Evolutionary conservation across 2,888 invertebrate genomes (phyloP), one percentile per base, ranked within the genome.

Genomic region (Drosophila algonquin): DNA sequence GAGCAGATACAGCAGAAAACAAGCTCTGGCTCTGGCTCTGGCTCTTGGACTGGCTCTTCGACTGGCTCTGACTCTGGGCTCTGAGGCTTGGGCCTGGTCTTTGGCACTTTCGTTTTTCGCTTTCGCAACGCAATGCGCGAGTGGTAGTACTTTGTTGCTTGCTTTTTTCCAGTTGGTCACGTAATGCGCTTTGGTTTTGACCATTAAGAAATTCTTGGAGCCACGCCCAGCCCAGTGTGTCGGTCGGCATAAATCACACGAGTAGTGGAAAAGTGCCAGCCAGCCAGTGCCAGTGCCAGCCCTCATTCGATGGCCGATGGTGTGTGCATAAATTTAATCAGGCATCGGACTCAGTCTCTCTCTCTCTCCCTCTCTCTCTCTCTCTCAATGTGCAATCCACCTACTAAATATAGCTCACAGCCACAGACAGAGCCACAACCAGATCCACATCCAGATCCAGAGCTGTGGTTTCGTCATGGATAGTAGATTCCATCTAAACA

Each of bases 181-280:
- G 86, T 84, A 84, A 79, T 63, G 46, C 53, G 55, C 63, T 53
- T 70, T 52, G 52, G 52, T 60, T 40, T 54, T 81, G 76, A 60
- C 70, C 88, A 87, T 87, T 84, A 75, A 77, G 67, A 87, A 87
- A 85, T 84, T 82, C 86, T 87, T 52, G 47, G 35, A 44, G 52
- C 60, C 60, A 54, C 75, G 59, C 51, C 56, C 52, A 46, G 40
- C n/a, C 24, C 14, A 40, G 40, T 40, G 40, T n/a, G 40, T n/a
- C 40, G 40, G 69, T 68, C 81, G 87, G 81, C 81, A 86, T 83
- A 78, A 86, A 81, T 82, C 84, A 83, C 70, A 70, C 40, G 40
- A 72, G 73, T 68, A n/a, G 40, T 40, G 40, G 79, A 73, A 81
- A 80, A 76, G 62, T 53, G 63, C 53, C 73, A 68, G 72, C 58